phyloP scores from a whole-genome alignment of 2,888 invertebrate genomes.

The Oscheius sp. region DNA sequence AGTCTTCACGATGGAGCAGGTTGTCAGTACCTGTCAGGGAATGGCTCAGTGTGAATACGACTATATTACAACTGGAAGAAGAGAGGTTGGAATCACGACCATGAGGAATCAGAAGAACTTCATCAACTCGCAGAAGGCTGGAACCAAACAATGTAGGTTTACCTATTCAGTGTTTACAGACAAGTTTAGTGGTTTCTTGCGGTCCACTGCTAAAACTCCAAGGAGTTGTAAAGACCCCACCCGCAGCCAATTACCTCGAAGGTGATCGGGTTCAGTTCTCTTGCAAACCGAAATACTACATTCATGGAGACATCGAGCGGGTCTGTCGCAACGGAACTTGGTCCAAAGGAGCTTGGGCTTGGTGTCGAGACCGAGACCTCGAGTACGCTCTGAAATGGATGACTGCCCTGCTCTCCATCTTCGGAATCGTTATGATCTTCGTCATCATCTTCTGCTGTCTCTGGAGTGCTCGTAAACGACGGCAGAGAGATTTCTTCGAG shows the following conservation, averaged over 20 bases:
- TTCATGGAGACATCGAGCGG: constrained; percentile 63
- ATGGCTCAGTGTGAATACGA: constrained; percentile 62
- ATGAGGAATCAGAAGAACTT: constrained; percentile 52
- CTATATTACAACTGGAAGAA: constrained; percentile 59
- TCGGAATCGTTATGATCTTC: constrained; percentile 53
- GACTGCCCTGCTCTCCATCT: constrained; percentile 60
- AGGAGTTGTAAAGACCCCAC: constrained; percentile 63
- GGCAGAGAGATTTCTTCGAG: constrained; percentile 48
- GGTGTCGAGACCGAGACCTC: constrained; percentile 57
- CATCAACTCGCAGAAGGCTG: constrained; percentile 46
- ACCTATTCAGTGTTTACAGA: not conserved
- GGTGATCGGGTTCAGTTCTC: constrained; percentile 62
- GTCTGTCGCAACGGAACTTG: constrained; percentile 63
- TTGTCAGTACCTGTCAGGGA: constrained; percentile 55
- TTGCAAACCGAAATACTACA: constrained; percentile 64
- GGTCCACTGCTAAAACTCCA: constrained; percentile 63
- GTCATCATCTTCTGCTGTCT: constrained; percentile 55
- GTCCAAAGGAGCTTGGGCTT: constrained; percentile 66
- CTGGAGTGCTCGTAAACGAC: constrained; percentile 51
- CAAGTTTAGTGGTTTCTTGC: constrained; percentile 60
- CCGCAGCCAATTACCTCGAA: constrained; percentile 62
- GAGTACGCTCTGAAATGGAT: constrained; percentile 66
- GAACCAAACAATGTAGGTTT: constrained; percentile 50
- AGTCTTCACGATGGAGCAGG: constrained; percentile 62
- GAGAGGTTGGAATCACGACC: constrained; percentile 56